Evolutionary conservation across 2,113 vertebrate species (phyloP), one percentile per base, ranked within the genome.

Genomic region (Pica pica): DNA sequence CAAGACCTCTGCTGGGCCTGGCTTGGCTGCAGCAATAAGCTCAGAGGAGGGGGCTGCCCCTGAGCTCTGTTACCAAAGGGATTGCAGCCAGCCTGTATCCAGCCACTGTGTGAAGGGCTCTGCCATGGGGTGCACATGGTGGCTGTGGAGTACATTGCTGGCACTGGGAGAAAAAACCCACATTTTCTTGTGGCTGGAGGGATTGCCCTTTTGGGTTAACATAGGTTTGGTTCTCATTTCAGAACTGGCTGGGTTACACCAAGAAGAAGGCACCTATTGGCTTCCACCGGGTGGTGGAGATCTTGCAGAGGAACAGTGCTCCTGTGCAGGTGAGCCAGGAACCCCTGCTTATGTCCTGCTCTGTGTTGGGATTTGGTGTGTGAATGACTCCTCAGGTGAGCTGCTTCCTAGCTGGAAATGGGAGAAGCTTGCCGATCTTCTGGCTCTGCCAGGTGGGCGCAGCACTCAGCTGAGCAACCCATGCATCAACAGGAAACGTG

Each of bases 201-300:
- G 16, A 24, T 56, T 92, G 10, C 16, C 39, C 17, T 80, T 79
- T 49, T 73, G 33, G 23, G 30, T 84, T 89, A 46, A 41, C 21
- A 1, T 11, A 39, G 41, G 9, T 93, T 78, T 87, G 89, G 27
- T 74, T 89, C 35, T 90, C 26, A 21, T 97, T 97, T 95, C 93
- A 98, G 98, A 99, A 98, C 93, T 99, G 99, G 99, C 95, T 99
- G n/a, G 99, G 99, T 71, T 99, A 99, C 91, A 99, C 98, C 83
- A 98, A 98, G 96, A 99, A 99, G 95, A 99, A 97, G 82, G 98
- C 99, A 6, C 99, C 99, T 15, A 98, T 99, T 70, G 98, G 98
- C 93, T 99, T 99, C 97, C 98, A 99, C 80, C 94, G 98, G 1
- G 99, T 99, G 59, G 99, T 99, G 14, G 99, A 99, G 96, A 98